These are phyloP conservation scores for Ditula angustiorana DNA, from an alignment of 2,888 invertebrate species.

Conservation along the genomic window DNA sequence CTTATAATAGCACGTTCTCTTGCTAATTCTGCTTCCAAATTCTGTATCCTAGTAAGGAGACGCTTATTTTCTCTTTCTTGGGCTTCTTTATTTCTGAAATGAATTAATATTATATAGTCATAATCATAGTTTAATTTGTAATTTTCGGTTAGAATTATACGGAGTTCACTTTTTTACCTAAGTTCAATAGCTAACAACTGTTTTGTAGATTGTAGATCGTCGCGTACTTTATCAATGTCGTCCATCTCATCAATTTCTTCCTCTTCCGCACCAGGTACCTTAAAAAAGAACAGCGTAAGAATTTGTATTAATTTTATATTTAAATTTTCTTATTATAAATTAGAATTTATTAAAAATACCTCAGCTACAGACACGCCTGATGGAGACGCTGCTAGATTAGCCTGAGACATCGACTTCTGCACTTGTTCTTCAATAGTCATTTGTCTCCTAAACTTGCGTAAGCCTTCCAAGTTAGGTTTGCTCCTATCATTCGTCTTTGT, in stretches of 20 bases:
- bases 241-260: constrained; percentile 94
- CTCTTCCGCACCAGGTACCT: constrained; percentile 78
- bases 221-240: constrained; percentile 95
- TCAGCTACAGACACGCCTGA: constrained; percentile 71
- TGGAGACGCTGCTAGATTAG: constrained; percentile 84
- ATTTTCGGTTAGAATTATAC: constrained; percentile 6
- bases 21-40: constrained; percentile 92
- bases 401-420: constrained; percentile 91
- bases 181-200: constrained; percentile 95
- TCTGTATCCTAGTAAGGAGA: constrained; percentile 90
- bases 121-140: too few species aligned
- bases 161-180: constrained; percentile 62
- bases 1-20: constrained; percentile 87
- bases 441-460: constrained; percentile 94
- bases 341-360: constrained; percentile 49
- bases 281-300: constrained; percentile 39
- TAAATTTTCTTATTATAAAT: constrained; percentile 2
- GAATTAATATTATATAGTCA: constrained; percentile 12
- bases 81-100: constrained; percentile 91
- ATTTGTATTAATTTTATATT: background rate
- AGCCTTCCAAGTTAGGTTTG: constrained; percentile 92
- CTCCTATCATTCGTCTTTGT: constrained; percentile 94
- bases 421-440: constrained; percentile 96
- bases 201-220: constrained; percentile 96
- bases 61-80: constrained; percentile 94